These are phyloP conservation scores for Lacerta agilis DNA, from an alignment of 2,797 vertebrate species.

Conservation along the genomic window DNA sequence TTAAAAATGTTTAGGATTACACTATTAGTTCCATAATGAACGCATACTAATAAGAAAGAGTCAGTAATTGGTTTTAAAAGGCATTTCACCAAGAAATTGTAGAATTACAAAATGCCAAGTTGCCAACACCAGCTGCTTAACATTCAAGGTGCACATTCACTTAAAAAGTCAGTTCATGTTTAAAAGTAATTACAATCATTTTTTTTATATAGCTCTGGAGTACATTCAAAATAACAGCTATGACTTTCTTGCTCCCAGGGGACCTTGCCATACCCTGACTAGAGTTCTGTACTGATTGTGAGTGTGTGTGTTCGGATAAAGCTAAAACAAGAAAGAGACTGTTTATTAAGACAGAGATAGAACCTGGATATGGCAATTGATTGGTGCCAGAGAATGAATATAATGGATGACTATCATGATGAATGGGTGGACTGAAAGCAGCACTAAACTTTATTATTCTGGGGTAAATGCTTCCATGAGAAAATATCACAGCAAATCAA, in stretches of 20 bases:
- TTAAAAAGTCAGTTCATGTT: constrained; percentile 48
- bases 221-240: constrained; percentile 69
- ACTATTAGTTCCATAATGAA: background rate
- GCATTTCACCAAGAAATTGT: constrained; percentile 36
- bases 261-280: constrained; percentile 53
- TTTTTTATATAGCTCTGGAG: constrained; percentile 58
- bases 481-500: background rate
- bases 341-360: background rate
- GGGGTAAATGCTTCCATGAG: background rate
- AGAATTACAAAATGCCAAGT: background rate
- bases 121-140: constrained; percentile 42
- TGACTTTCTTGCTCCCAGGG: constrained; percentile 62
- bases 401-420: background rate
- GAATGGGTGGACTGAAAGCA: constrained; percentile 7
- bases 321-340: background rate
- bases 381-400: background rate
- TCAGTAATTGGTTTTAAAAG: constrained; percentile 20
- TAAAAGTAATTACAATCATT: constrained; percentile 49
- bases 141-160: constrained; percentile 38
- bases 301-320: constrained; percentile 24
- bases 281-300: constrained; percentile 42
- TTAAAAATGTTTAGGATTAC: background rate
- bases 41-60: background rate
- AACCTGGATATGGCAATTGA: background rate
- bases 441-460: background rate